phyloP scores from a whole-genome alignment of 2,113 vertebrate genomes.

The Eubucco bourcierii region DNA sequence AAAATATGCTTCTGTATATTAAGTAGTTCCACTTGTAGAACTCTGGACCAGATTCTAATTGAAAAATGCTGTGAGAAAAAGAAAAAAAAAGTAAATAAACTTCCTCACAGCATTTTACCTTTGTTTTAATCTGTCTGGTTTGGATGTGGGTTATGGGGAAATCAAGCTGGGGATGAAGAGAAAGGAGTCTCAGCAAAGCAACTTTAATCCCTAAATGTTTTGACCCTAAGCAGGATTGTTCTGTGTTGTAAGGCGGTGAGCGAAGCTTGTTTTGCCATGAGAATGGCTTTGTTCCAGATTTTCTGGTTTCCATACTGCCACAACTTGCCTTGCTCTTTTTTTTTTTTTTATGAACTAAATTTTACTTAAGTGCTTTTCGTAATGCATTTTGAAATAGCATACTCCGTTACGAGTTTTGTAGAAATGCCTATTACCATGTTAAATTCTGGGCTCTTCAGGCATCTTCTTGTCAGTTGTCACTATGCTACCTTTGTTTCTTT shows the following conservation, averaged over 20 bases:
- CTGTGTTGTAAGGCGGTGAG: background rate
- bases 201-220: constrained; percentile 1
- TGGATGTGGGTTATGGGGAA: background rate
- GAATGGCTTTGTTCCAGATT: constrained; percentile 34
- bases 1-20: background rate
- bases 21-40: background rate
- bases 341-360: background rate
- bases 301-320: constrained; percentile 11
- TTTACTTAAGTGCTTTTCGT: background rate
- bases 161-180: background rate
- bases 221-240: background rate
- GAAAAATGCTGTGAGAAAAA: background rate
- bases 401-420: background rate
- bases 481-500: background rate
- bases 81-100: background rate
- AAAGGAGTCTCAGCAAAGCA: background rate
- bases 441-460: background rate
- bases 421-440: background rate
- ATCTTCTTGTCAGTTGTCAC: background rate
- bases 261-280: background rate
- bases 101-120: background rate
- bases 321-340: background rate
- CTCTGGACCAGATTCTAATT: background rate
- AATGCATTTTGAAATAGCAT: background rate
- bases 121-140: background rate